These are phyloP conservation scores for Numenius arquata DNA, from an alignment of 2,113 vertebrate species.

Conservation along the genomic window DNA sequence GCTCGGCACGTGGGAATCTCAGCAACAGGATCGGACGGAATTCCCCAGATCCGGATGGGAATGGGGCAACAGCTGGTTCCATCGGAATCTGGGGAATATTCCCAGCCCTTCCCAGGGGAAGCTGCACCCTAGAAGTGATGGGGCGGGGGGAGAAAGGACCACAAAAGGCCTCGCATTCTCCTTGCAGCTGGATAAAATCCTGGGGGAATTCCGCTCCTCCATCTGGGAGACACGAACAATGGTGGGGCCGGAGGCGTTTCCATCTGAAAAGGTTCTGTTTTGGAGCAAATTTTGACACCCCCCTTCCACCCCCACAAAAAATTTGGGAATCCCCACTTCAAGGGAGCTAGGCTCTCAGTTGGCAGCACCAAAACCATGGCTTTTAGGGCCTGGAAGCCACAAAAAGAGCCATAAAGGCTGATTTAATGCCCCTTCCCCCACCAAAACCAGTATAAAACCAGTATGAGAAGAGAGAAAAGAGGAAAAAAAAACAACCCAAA, in stretches of 20 bases:
- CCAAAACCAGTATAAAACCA: background rate
- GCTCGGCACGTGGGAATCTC: background rate
- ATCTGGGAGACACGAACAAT: conserved; percentile 30
- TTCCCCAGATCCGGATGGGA: conserved; percentile 12
- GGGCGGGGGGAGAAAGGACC: background rate
- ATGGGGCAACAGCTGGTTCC: conserved; percentile 62
- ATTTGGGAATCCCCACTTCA: conserved; percentile 33
- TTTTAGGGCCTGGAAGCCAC: background rate
- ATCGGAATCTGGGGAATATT: conserved; percentile 52
- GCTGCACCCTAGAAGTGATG: background rate
- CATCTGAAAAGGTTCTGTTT: conserved; percentile 16
- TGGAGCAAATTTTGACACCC: background rate
- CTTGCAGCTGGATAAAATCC: background rate
- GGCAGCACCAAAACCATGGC: conserved; percentile 42
- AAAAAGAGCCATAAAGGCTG: background rate
- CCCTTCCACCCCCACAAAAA: background rate
- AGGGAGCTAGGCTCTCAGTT: conserved; percentile 44
- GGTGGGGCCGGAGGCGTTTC: background rate
- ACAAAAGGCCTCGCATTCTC: conserved; percentile 30
- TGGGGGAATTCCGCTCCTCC: conserved; percentile 14
- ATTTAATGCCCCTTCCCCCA: background rate
- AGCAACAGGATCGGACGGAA: background rate
- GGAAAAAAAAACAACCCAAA: too few species aligned
- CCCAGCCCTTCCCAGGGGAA: conserved; percentile 49
- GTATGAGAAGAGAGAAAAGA: background rate